phyloP scores from a whole-genome alignment of 2,113 vertebrate species.

The Heterochromis multidens region DNA sequence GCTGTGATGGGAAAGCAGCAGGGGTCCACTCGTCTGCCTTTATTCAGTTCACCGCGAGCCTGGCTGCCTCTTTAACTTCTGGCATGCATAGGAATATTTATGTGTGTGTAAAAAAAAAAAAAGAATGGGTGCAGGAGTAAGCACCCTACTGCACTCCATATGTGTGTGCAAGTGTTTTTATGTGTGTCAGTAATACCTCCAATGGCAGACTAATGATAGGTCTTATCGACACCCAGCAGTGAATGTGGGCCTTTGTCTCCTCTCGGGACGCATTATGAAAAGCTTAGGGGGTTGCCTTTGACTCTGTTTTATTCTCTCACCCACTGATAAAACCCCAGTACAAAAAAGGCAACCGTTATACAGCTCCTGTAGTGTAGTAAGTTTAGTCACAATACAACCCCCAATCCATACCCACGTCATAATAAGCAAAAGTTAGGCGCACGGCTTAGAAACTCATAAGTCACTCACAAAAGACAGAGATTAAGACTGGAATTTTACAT shows the following conservation, averaged over 20 bases:
- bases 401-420: neutral
- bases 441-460: constrained; percentile 33
- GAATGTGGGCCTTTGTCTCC: constrained; percentile 73
- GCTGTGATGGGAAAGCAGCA: constrained; percentile 48
- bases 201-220: constrained; percentile 73
- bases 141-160: constrained; percentile 32
- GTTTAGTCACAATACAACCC: constrained; percentile 47
- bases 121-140: constrained; percentile 33
- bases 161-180: constrained; percentile 7
- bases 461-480: constrained; percentile 39
- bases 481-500: constrained; percentile 19
- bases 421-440: constrained; percentile 27
- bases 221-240: constrained; percentile 75
- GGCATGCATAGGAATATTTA: constrained; percentile 42
- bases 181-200: constrained; percentile 65
- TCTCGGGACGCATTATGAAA: constrained; percentile 64
- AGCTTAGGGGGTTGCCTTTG: constrained; percentile 68
- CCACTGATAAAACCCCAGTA: constrained; percentile 55
- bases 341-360: constrained; percentile 53
- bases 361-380: constrained; percentile 30
- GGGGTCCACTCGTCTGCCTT: constrained; percentile 49
- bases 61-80: constrained; percentile 38
- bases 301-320: constrained; percentile 63
- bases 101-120: constrained; percentile 20
- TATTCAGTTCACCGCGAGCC: constrained; percentile 54